phyloP scores from a whole-genome alignment of 2,113 vertebrate species.

The Acinonyx jubatus region DNA sequence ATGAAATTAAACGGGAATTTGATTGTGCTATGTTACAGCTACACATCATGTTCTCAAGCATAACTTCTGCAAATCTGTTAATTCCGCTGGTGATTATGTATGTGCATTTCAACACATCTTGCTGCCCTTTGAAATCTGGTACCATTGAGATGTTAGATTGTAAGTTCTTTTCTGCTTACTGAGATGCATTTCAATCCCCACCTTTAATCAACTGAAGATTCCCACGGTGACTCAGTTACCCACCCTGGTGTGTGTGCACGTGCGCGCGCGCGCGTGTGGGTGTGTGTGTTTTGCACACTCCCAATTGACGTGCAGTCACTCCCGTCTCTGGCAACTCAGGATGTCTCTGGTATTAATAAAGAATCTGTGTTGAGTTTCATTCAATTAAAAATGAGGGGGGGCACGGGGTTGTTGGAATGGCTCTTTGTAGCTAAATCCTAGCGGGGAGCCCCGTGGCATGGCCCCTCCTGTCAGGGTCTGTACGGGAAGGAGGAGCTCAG shows the following conservation, averaged over 20 bases:
- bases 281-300: background rate
- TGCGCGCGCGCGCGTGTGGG: background rate
- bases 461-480: constrained; percentile 70
- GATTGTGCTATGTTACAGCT: constrained; percentile 61
- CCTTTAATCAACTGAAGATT: constrained; percentile 67
- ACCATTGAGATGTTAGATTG: constrained; percentile 68
- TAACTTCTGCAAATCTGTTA: constrained; percentile 76
- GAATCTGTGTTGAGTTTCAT: constrained; percentile 36
- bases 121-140: constrained; percentile 77
- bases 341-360: constrained; percentile 65
- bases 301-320: background rate
- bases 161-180: constrained; percentile 78
- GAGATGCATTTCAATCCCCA: constrained; percentile 59
- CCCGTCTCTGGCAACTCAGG: background rate
- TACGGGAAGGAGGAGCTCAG: constrained; percentile 62
- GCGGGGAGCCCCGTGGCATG: background rate
- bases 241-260: background rate
- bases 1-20: constrained; percentile 78
- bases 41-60: constrained; percentile 74
- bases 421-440: constrained; percentile 72
- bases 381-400: background rate
- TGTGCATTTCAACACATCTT: constrained; percentile 71
- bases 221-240: background rate
- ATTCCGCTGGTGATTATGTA: constrained; percentile 74
- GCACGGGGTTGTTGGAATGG: background rate